phyloP scores from a whole-genome alignment of 2,113 vertebrate genomes.

The Rhombomys opimus region DNA sequence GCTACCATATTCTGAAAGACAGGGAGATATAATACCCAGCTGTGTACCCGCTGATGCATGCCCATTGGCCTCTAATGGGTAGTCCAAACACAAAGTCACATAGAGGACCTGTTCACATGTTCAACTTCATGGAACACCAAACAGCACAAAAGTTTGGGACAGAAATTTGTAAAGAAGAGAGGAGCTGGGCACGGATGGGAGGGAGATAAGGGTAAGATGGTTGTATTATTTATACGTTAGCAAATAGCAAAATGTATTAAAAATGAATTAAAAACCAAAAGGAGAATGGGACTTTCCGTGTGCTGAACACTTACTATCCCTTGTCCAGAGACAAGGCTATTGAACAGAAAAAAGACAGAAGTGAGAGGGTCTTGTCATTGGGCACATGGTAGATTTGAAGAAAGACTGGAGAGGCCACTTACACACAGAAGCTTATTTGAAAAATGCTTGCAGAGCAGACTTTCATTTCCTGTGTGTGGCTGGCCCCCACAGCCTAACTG shows the following conservation, averaged over 20 bases:
- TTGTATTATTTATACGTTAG: not conserved
- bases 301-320: not conserved
- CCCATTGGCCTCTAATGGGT: not conserved
- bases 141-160: not conserved
- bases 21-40: not conserved
- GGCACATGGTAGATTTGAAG: accelerated
- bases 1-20: not conserved
- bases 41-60: not conserved
- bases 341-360: not conserved
- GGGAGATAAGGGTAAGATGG: too few relatives aligned
- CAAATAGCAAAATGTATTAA: not conserved
- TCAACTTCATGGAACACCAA: not conserved
- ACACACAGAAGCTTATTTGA: too few relatives aligned
- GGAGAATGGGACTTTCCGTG: not conserved
- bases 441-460: not conserved
- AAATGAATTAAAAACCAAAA: not conserved
- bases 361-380: not conserved
- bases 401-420: accelerated
- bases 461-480: not conserved
- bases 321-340: too few relatives aligned
- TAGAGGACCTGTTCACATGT: too few relatives aligned
- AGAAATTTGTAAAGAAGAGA: not conserved
- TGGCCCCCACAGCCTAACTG: not conserved
- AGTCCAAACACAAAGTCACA: not conserved
- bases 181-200: not conserved